Base-by-base conservation (phyloP, 1,140 invertebrate species). In the Tetranychus urticae region DNA sequence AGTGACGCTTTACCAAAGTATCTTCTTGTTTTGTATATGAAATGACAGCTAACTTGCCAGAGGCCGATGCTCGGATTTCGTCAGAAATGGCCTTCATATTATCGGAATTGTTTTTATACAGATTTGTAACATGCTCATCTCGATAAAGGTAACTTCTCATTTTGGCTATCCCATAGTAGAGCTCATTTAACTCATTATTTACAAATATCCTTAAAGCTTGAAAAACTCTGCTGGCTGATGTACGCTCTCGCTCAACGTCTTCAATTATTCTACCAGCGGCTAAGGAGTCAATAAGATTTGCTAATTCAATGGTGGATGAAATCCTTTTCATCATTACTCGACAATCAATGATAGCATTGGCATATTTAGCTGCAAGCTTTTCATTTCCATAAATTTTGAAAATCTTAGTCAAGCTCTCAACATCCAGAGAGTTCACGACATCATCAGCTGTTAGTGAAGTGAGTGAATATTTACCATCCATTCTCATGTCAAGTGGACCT, bases 101-200 rank as follows among this genome's bases (percentile, higher is more conserved):
- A 12, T 56, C 6, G 36, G 42, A 13, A 8, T 36, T 37, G 3
- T 31, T 14, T 3, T 57, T 47, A 36, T 33, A 45, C 5, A 52
- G 6, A n/a, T 52, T 13, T 14, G 23, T 56, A 1, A 39, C 34
- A 52, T 46, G 3, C 2, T 14, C 23, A 14, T 57, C 54, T 50
- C 58, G 13, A 37, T 23, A 33, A 33, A 97, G 75, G 69, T 83
- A 85, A 64, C 79, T 76, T 56, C 82, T 76, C 1, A 88, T 84
- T 65, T 90, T 67, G 45, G 85, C 69, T 68, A 96, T 80, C 2
- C 79, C 91, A 73, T 87, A 86, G 75, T 93, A 88, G 4, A 96
- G 79, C 77, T 97, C 90, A 73, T 97, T 97, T 1, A 97, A 72
- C 75, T 97, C 91, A 73, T 97, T 87, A 71, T 97, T 97, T 0